Evolutionary conservation across 2,888 invertebrate genomes (phyloP), one percentile per base, ranked within the genome.

Genomic region (Tipula unca): DNA sequence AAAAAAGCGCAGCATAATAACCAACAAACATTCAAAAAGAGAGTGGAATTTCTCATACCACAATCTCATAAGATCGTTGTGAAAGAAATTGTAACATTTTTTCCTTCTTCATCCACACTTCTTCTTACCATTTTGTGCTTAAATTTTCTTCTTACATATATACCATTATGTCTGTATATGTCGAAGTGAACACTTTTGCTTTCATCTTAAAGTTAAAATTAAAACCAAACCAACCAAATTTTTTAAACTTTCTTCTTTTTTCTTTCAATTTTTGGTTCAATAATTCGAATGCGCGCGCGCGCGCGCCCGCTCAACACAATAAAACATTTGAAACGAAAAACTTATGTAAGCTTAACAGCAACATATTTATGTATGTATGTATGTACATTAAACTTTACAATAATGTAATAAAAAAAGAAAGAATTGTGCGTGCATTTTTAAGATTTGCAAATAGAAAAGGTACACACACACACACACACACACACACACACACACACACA

Each of bases 31-130:
- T 69, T 69, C 69, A 13, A 69, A 69, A 69, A 69, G 69, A 69
- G 69, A 69, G 69, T 69, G 69, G 69, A 69, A 69, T 69, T 69
- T 69, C 69, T 69, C 69, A 69, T 69, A 25, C 69, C 69, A 69
- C 25, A 69, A 25, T 69, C 69, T 6, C 25, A 69, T 69, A 69
- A 69, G 69, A 69, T 25, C 69, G 25, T 69, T 69, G 69, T 69
- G 69, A 69, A 69, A 69, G 69, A 69, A 69, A 69, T 69, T 69
- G 69, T 69, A 69, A 69, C 69, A 69, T 69, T 69, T 20, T 69
- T 25, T 69, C 10, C 17, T 48, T 48, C 48, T 48, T 48, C 17
- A 3, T 17, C n/a, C n/a, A n/a, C n/a, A n/a, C 20, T 54, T 54
- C 69, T 8, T 69, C 17, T 17, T 54, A 20, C 17, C 8, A 54